Evolutionary conservation across 2,113 vertebrate genomes (phyloP), one percentile per base, ranked within the genome.

Genomic region (Pluvianellus socialis): DNA sequence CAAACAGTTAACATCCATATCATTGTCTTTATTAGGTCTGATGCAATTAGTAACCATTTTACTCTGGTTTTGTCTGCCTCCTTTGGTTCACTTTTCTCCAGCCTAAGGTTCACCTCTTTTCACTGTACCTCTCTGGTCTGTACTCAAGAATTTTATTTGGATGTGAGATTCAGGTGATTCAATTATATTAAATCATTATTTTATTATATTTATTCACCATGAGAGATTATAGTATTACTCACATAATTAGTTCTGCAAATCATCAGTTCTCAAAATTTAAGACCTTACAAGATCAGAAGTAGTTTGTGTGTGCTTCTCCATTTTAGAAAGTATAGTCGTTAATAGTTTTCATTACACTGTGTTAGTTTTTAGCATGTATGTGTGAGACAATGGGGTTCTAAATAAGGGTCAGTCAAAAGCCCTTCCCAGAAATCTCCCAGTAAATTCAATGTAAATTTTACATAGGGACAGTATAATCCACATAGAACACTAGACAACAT

Each of bases 191-290:
- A 75, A 89, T 59, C 19, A 65, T 63, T 71, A 50, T 81, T 91
- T 85, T 81, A 85, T 79, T 86, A 14, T 56, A 61, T 94, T 95
- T 92, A 14, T 10, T 84, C 32, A 90, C 44, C 23, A 40, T 75
- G 58, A 92, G 24, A 91, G 22, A 61, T 56, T 76, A 42, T 7
- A 45, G 28, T 59, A 62, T 66, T 93, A 58, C 20, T 70, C 62
- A 87, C 26, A 67, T 84, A 55, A 67, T 47, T 61, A 79, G 58
- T 83, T 94, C 77, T 79, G 58, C 49, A 90, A n/a, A 90, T 90
- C 72, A 82, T 35, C 53, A 76, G 44, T 92, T 90, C 45, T 27
- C 26, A 72, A 90, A 93, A 91, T 65, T 49, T 75, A 90, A 88
- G 70, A 70, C 33, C 40, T 87, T 85, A 72, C 12, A 59, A 66